Base-by-base conservation (phyloP, 2,797 vertebrate species). In the Hemibagrus guttatus region DNA sequence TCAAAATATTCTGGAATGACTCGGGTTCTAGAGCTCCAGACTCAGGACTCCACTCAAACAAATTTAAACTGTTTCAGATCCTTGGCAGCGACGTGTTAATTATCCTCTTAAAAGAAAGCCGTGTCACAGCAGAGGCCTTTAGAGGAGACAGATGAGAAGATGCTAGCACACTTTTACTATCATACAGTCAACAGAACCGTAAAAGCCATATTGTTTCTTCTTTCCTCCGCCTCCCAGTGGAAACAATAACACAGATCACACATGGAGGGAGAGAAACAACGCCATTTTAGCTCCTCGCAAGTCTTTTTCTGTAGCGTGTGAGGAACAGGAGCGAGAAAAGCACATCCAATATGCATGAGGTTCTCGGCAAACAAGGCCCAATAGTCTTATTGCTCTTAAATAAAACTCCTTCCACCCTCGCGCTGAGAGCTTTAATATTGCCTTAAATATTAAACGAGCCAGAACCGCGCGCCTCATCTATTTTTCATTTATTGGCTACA, bases 401-500 rank as follows among this genome's bases (percentile, higher is more conserved):
- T 95, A 96, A 96, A 96, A 96, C 95, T 95, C 95, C 96, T 96
- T 96, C 94, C 94, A 93, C 94, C 94, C 93, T 93, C 94, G 94
- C 94, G 94, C 94, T 94, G 94, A 94, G 94, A 95, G 93, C 95
- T 96, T 96, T 96, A 96, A 96, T 96, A 96, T 95, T 96, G 95
- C 96, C 95, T 96, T 96, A 95, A 96, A 96, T 96, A 96, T 96
- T 96, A 96, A 96, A 96, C 95, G 95, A 96, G 95, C 59, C 84
- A 76, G 95, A 95, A 95, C 95, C 94, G 95, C 87, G 93, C 46
- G 93, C 95, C 94, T 96, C 96, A 96, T 96, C 95, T 95, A 96
- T 96, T 96, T 96, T 96, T 96, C 95, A 96, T 96, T 96, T 96
- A 96, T 96, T 96, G 95, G 95, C 93, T 95, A 95, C 92, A 94